Conservation (phyloP, 2,113 vertebrate genomes). For the Corapipo altera region DNA sequence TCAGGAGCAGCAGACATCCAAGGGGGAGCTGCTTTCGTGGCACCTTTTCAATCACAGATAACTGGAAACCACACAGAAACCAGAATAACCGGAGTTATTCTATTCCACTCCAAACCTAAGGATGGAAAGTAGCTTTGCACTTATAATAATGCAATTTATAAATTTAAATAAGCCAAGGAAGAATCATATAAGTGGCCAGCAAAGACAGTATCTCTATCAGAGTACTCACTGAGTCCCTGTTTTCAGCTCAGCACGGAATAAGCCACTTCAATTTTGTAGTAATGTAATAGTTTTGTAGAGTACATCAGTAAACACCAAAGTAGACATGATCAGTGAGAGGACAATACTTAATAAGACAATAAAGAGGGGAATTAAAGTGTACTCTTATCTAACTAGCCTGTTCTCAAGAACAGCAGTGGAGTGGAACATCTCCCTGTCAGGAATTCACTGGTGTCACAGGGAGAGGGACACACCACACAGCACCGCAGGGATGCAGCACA, state of each 20-base stretch:
- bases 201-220: not conserved
- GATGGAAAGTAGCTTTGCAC: not conserved
- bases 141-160: not conserved
- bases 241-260: not conserved
- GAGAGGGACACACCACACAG: not conserved
- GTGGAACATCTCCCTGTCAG: not conserved
- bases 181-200: not conserved
- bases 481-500: rapidly evolving
- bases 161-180: not conserved
- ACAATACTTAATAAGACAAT: not conserved
- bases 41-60: not conserved
- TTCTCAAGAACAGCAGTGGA: not conserved
- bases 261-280: not conserved
- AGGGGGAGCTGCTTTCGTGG: not conserved
- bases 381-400: not conserved
- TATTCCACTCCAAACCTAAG: not conserved
- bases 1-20: not conserved
- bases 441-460: rapidly evolving
- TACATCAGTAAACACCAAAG: not conserved
- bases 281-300: not conserved
- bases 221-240: not conserved
- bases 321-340: not conserved
- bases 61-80: not conserved
- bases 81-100: not conserved
- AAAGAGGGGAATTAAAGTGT: not conserved